phyloP scores from a whole-genome alignment of 1,140 invertebrate genomes.

The Lepidurus packardi region DNA sequence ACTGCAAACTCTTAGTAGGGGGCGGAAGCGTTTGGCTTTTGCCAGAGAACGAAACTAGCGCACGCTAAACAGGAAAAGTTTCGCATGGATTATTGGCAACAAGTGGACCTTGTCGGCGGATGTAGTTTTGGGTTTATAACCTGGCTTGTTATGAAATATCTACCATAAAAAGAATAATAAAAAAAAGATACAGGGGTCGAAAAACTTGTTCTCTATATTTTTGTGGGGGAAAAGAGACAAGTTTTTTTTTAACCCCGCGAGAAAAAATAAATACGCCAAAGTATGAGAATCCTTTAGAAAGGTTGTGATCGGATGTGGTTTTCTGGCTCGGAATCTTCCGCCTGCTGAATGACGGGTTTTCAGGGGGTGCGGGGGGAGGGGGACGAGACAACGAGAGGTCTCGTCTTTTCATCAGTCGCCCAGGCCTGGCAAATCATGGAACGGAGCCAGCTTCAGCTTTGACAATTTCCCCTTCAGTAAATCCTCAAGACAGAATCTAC shows the following conservation, averaged over 20 bases:
- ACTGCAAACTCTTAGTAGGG: not conserved
- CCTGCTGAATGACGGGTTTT: not conserved
- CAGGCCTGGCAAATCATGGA: not conserved
- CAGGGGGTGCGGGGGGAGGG: not conserved
- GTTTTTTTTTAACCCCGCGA: not conserved
- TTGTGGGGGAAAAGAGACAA: no score
- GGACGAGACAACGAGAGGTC: no score
- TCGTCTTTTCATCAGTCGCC: not conserved
- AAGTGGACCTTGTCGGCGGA: not conserved
- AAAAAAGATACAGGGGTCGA: not conserved
- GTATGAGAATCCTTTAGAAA: not conserved
- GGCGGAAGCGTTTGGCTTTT: not conserved
- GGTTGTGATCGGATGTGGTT: not conserved
- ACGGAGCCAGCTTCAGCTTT: not conserved
- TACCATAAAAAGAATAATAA: not conserved
- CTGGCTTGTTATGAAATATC: not conserved
- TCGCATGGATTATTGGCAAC: constrained; percentile 18
- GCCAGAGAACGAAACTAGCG: not conserved
- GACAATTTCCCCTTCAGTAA: not conserved
- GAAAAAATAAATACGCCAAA: not conserved
- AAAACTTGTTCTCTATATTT: no score
- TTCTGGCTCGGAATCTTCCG: not conserved
- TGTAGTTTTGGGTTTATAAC: constrained; percentile 18
- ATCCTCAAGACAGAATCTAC: no score
- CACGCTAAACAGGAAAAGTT: not conserved